Percentiles rank a stretch among this genome's conserved stretches.
Evolutionary conservation across 1,140 invertebrate species (phyloP).

Genomic region (Neelides sp.): DNA sequence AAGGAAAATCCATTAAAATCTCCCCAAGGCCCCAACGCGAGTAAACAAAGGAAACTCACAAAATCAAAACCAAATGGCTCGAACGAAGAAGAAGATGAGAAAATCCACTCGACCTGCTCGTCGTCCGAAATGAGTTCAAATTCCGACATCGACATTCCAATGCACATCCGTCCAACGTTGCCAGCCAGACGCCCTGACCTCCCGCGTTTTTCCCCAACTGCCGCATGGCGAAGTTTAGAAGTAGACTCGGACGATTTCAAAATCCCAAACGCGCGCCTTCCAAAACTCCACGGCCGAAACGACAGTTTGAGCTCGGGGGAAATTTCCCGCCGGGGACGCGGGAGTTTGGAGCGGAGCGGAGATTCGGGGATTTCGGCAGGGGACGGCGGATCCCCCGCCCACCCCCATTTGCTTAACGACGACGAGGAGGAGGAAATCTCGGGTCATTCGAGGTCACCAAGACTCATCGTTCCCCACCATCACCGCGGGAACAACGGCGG

Average conservation of each 20-base stretch:
- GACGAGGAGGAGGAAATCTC: too few species aligned
- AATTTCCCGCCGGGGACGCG: slow-evolving; percentile 3
- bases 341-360: slow-evolving; percentile 49
- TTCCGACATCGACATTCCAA: slow-evolving; percentile 44
- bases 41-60: too few species aligned
- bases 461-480: slow-evolving; percentile 1
- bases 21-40: too few species aligned
- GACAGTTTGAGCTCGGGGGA: slow-evolving; percentile 33
- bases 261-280: slow-evolving; percentile 6
- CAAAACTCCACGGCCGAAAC: slow-evolving; percentile 16
- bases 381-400: slow-evolving; percentile 46
- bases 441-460: too few species aligned
- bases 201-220: slow-evolving; percentile 62
- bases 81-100: too few species aligned
- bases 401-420: too few species aligned
- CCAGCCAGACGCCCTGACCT: slow-evolving; percentile 61
- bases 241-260: too few species aligned
- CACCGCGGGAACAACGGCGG: slow-evolving; percentile 1
- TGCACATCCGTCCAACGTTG: slow-evolving; percentile 58
- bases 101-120: too few species aligned
- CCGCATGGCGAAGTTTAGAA: slow-evolving; percentile 64
- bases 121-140: slow-evolving; percentile 26
- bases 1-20: too few species aligned
- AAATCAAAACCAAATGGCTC: too few species aligned
- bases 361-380: slow-evolving; percentile 63